Base-by-base conservation (phyloP, 2,797 vertebrate species). In the Xyrichtys novacula region DNA sequence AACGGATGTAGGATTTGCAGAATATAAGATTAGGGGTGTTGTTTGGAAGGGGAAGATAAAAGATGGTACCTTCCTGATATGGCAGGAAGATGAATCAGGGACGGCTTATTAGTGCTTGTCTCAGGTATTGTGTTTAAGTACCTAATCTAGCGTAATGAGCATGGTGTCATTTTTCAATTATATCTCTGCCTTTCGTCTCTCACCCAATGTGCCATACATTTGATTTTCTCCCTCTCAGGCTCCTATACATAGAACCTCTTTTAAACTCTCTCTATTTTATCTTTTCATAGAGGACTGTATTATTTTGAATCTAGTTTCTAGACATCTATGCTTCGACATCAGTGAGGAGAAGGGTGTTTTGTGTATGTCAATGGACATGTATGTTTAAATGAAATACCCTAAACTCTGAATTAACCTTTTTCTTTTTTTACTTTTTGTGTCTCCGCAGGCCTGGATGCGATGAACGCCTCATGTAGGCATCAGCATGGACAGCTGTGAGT, bases 401-500 rank as follows among this genome's bases (percentile, higher is more conserved):
- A 40, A 57, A 42, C 63, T 73, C 28, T 75, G 65, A 68, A 81
- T 60, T 92, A 88, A 92, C 77, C 64, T 81, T 54, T 78, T 72
- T n/a, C n/a, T n/a, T 66, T 76, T 73, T 31, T 65, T 20, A 71
- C 74, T 68, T 20, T 56, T 47, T 89, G 38, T 89, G 68, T 90
- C 69, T 86, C 76, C 85, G 47, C 93, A 99, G 98, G 96, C 97
- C 93, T 95, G 95, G 97, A 96, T 98, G 97, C 98, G 92, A 99
- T 99, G 98, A 98, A 94, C 92, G 94, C 97, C 97, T 96, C 96
- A 94, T 95, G 96, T 97, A 95, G 95, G 95, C 96, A 95, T 96
- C 95, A 95, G 95, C 96, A 99, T 99, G 98, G 98, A 99, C 96
- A 96, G 96, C 97, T 98, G 98, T 99, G 98, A 99, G 96, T 97